A percentile compares a stretch with the other conserved stretches of the same genome.
Conservation (phyloP, 2,888 invertebrate species). For the Metalampra italica region DNA sequence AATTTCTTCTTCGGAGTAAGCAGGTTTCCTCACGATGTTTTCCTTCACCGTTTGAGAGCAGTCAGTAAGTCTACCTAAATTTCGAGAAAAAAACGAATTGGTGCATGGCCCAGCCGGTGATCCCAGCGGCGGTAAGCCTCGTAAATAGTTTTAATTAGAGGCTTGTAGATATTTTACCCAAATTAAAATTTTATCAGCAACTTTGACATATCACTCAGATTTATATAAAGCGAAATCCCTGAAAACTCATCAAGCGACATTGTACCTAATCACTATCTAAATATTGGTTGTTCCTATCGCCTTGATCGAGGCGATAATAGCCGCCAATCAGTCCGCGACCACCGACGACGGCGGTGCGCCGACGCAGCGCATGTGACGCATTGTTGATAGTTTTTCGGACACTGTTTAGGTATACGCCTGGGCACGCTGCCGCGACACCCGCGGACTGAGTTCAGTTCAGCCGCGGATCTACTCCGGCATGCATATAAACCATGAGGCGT, state of each 20-base stretch:
- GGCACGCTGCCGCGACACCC: conserved; percentile 44
- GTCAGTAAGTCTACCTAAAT: too few species aligned
- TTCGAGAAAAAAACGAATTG: too few species aligned
- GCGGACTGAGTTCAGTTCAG: conserved; percentile 38
- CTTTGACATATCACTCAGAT: too few species aligned
- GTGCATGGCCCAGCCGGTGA: too few species aligned
- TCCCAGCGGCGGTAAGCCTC: too few species aligned
- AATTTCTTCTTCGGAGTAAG: too few species aligned
- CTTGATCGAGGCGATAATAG: conserved; percentile 28
- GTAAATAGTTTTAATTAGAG: too few species aligned
- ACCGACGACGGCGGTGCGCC: conserved; percentile 1
- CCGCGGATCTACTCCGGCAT: conserved; percentile 41
- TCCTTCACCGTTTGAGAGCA: too few species aligned
- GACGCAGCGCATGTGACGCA: conserved; percentile 17
- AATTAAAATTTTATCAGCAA: too few species aligned
- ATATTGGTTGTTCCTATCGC: conserved; percentile 11
- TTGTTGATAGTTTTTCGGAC: conserved; percentile 53
- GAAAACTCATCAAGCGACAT: conserved; percentile 1
- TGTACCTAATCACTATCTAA: conserved; percentile 8
- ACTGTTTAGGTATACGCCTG: conserved; percentile 29
- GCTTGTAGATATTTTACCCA: too few species aligned
- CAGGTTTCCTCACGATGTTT: too few species aligned
- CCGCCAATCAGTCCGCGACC: conserved; percentile 25
- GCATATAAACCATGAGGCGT: conserved; percentile 57
- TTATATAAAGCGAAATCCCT: not conserved